Conservation (phyloP, 2,888 invertebrate genomes). For the Zhuqinia jingwanae region DNA sequence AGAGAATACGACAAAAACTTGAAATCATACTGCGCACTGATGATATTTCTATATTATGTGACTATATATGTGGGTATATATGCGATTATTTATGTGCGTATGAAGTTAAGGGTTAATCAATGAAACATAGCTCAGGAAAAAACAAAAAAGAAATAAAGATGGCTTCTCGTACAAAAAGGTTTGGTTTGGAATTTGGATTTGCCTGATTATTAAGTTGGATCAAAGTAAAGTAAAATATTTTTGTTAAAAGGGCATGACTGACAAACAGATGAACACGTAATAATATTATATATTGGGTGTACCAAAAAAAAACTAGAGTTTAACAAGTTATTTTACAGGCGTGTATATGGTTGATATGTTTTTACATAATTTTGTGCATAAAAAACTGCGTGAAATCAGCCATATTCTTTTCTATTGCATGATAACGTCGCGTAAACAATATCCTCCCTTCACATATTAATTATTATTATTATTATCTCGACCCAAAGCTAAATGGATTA, state of each 20-base stretch:
- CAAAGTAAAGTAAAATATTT: too few relatives aligned
- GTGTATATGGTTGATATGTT: neutral
- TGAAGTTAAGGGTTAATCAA: constrained; percentile 14
- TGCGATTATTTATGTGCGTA: constrained; percentile 9
- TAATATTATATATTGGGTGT: too few relatives aligned
- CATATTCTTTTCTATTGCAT: neutral
- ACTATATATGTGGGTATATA: neutral
- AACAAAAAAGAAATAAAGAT: neutral
- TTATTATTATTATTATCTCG: too few relatives aligned
- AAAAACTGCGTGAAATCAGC: neutral
- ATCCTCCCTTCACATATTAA: neutral
- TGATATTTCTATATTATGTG: neutral
- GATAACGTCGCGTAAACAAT: constrained; percentile 3
- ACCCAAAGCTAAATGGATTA: constrained; percentile 15
- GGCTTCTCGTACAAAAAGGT: neutral
- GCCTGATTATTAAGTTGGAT: too few relatives aligned
- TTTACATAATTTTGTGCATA: neutral
- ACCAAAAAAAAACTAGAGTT: neutral
- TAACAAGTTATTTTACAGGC: neutral
- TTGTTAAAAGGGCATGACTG: too few relatives aligned
- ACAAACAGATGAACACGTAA: too few relatives aligned
- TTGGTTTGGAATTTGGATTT: neutral
- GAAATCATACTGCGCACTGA: constrained; percentile 18
- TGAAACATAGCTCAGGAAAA: constrained; percentile 39
- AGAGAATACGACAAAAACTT: constrained; percentile 23